Evolutionary conservation across 2,797 vertebrate species (phyloP), one percentile per base, ranked within the genome.

Genomic region (Crenuchus spilurus): DNA sequence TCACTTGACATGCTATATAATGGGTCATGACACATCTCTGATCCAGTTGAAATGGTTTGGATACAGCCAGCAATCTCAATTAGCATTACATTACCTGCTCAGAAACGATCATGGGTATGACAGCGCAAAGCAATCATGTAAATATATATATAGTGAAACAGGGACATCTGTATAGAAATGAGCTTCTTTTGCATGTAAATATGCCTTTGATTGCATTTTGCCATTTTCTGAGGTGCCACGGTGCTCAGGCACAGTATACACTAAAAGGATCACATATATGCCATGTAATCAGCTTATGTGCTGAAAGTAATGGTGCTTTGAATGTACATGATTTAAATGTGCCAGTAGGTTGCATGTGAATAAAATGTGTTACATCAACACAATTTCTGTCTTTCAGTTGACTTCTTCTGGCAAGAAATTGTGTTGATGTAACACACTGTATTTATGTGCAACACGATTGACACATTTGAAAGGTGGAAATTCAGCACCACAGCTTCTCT

Each of bases 21-120:
- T 37, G 30, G 6, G 11, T 35, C 54, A 57, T 35, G 31, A 57
- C 8, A 22, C 18, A 37, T 58, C 9, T 10, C 10, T 20, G 16
- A 35, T 16, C 10, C 18, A 37, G 31, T 37, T 58, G n/a, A 55
- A 55, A 31, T 3, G 26, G 4, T 55, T 58, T 58, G 4, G 3
- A 35, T 20, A 58, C 55, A 58, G 55, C 9, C 55, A 35, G 30
- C 31, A 7, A 37, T 20, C 55, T 58, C 55, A 58, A 11, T 58
- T 58, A 35, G 55, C 16, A 35, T 35, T 35, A 8, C 31, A 58
- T 58, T 22, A 20, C 18, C 31, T 35, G 55, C 33, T 49, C n/a
- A 31, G 13, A 35, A 35, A 33, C 6, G 26, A 10, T 8, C 69
- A 18, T n/a, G 30, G 26, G 37, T 13, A 30, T 20, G 2, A n/a